Percentiles rank a stretch among this genome's conserved stretches.
These are phyloP conservation scores for Chrysolina americana DNA, from an alignment of 2,888 invertebrate species.

Conservation along the genomic window DNA sequence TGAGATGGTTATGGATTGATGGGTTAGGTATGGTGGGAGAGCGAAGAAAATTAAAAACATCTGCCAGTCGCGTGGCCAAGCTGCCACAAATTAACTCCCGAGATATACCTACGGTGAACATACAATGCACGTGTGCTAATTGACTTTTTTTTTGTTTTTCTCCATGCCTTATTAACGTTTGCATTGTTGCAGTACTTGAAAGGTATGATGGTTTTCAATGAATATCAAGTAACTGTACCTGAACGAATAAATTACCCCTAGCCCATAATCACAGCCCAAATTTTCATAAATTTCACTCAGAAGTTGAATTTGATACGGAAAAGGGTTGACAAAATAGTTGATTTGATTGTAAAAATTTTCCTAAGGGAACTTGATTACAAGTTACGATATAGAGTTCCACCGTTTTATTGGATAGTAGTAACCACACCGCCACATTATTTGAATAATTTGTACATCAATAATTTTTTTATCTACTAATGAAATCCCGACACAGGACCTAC, in stretches of 20 bases:
- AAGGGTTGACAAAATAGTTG: too few species aligned
- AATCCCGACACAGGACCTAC: neutral
- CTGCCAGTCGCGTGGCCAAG: constrained; percentile 53
- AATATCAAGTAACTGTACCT: neutral
- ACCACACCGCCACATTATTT: too few species aligned
- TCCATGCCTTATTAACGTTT: neutral
- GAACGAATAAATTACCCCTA: too few species aligned
- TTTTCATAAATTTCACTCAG: neutral
- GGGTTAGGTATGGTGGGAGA: constrained; percentile 22
- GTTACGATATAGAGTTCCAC: too few species aligned
- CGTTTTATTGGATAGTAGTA: too few species aligned
- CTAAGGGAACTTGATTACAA: too few species aligned
- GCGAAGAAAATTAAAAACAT: constrained; percentile 42
- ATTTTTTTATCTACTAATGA: neutral
- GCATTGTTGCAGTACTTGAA: neutral
- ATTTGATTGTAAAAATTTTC: too few species aligned
- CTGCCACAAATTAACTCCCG: constrained; percentile 30
- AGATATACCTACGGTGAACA: constrained; percentile 24
- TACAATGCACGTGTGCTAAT: constrained; percentile 34
- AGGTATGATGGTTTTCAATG: neutral
- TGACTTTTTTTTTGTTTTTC: constrained; percentile 27
- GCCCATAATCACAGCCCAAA: too few species aligned
- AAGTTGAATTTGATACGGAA: neutral
- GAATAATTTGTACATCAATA: too few species aligned
- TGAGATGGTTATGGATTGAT: constrained; percentile 22